Conservation (phyloP, 2,888 invertebrate species). For the Chrysodeixis includens region DNA sequence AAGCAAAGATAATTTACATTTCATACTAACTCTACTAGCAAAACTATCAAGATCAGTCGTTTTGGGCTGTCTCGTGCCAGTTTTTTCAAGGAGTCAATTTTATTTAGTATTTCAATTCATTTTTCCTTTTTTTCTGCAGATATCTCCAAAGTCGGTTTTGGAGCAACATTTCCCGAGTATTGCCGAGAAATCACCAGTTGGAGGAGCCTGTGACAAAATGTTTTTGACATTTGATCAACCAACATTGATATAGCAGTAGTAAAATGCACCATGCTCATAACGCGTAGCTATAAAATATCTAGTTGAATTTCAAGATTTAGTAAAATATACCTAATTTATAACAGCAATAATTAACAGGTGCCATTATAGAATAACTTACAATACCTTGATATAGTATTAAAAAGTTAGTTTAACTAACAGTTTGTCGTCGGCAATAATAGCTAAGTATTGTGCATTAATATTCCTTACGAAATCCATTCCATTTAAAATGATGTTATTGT, state of each 20-base stretch:
- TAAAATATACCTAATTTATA: background rate
- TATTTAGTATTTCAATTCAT: too few relatives aligned
- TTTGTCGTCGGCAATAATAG: background rate
- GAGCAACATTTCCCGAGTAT: constrained; percentile 69
- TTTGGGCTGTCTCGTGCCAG: too few relatives aligned
- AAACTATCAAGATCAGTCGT: too few relatives aligned
- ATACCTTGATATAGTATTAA: background rate
- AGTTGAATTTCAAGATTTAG: background rate
- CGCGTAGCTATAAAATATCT: background rate
- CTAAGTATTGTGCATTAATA: background rate
- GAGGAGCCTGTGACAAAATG: constrained; percentile 33
- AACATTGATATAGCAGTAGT: constrained; percentile 17
- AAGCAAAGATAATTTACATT: too few relatives aligned
- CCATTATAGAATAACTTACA: background rate
- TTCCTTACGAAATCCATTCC: background rate
- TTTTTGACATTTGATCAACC: constrained; percentile 66
- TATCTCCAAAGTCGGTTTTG: constrained; percentile 76
- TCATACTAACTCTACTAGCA: too few relatives aligned
- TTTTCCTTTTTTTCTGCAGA: constrained; percentile 70
- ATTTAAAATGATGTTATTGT: background rate
- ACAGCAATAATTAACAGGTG: background rate
- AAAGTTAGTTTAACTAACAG: background rate
- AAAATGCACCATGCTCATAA: background rate
- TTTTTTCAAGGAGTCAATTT: too few relatives aligned
- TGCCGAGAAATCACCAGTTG: constrained; percentile 19